Percentiles rank a stretch among this genome's conserved stretches.
Evolutionary conservation across 2,888 invertebrate species (phyloP).

Genomic region (Argyresthia albistria): DNA sequence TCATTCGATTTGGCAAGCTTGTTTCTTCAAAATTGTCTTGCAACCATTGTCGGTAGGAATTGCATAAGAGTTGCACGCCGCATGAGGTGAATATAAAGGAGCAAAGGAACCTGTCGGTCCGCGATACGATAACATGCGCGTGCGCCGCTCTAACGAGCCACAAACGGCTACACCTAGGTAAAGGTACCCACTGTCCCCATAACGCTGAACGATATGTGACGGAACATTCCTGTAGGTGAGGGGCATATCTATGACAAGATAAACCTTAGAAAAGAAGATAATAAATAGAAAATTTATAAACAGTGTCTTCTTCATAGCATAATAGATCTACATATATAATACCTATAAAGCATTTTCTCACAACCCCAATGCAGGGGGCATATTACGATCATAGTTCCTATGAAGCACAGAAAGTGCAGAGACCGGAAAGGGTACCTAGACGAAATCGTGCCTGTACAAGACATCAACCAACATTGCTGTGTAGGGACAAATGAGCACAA

Average conservation of each 20-base stretch:
- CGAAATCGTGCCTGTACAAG: slow-evolving; percentile 44
- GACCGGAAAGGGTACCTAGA: too few species aligned
- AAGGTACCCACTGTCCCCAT: slow-evolving; percentile 55
- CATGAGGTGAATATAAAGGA: slow-evolving; percentile 61
- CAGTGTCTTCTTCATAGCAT: too few species aligned
- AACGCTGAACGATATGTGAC: slow-evolving; percentile 57
- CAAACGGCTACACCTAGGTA: slow-evolving; percentile 37
- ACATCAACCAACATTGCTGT: slow-evolving; percentile 48
- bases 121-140: slow-evolving; percentile 38
- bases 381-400: too few species aligned
- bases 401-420: too few species aligned
- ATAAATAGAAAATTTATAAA: too few species aligned
- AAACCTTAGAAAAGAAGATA: too few species aligned
- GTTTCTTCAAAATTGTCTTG: too few species aligned
- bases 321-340: too few species aligned
- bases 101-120: slow-evolving; percentile 53
- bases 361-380: too few species aligned
- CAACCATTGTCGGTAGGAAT: slow-evolving; percentile 50
- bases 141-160: slow-evolving; percentile 41
- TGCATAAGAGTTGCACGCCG: slow-evolving; percentile 55
- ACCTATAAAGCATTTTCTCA: too few species aligned
- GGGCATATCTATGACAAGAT: too few species aligned
- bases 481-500: slow-evolving; percentile 58
- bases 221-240: slow-evolving; percentile 39
- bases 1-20: too few species aligned